These are phyloP conservation scores for Sebastes itinus DNA, from an alignment of 2,797 vertebrate species.

Conservation along the genomic window DNA sequence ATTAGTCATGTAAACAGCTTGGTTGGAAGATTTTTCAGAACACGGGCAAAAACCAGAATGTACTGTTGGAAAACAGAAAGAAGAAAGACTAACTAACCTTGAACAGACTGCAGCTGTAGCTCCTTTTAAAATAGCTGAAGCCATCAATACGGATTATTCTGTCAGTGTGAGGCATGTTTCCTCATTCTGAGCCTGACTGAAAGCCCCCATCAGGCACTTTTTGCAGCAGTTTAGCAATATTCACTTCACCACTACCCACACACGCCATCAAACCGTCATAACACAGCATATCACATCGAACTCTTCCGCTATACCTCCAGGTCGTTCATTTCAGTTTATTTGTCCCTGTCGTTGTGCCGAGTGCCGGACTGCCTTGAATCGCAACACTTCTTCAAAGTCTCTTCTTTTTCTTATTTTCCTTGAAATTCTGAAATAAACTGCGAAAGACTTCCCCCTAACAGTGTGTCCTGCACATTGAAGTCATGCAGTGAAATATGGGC, in stretches of 20 bases:
- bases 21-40: no score
- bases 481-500: constrained; percentile 39
- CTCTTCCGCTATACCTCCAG: background rate
- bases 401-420: background rate
- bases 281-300: constrained; percentile 4
- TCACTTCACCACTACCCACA: constrained; percentile 36
- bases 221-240: constrained; percentile 36
- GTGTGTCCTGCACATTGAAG: constrained; percentile 30
- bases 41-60: no score
- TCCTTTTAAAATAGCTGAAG: constrained; percentile 25
- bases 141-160: constrained; percentile 30
- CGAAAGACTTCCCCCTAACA: constrained; percentile 34
- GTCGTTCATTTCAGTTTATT: constrained; percentile 1
- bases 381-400: background rate
- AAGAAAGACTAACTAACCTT: background rate
- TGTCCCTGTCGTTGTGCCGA: background rate
- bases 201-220: constrained; percentile 25
- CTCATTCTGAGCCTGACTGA: constrained; percentile 14
- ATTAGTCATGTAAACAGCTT: background rate
- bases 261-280: constrained; percentile 20
- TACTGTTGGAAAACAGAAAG: background rate
- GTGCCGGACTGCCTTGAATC: background rate
- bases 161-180: constrained; percentile 15
- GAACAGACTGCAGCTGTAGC: background rate
- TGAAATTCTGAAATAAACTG: constrained; percentile 10